Conservation (phyloP, 2,113 vertebrate species). For the Nipponia nippon region DNA sequence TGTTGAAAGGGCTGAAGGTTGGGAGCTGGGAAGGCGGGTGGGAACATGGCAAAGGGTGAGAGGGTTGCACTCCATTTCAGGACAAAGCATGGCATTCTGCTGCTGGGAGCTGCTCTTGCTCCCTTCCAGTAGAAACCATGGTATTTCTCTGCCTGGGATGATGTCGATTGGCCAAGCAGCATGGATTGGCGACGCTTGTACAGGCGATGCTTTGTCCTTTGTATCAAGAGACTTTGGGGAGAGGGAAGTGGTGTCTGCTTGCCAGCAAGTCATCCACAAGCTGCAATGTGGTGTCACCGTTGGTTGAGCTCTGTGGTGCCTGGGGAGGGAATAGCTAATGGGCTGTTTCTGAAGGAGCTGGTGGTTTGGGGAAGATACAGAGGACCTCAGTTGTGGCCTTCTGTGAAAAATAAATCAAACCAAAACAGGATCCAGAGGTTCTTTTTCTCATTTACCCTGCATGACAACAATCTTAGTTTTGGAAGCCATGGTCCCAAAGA, state of each 20-base stretch:
- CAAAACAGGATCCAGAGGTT: neutral
- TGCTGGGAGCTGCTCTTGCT: neutral
- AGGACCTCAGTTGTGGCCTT: neutral
- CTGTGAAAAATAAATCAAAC: neutral
- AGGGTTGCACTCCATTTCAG: neutral
- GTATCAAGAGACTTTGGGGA: neutral
- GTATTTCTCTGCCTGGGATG: slow-evolving; percentile 1
- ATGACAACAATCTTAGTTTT: neutral
- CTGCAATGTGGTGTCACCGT: neutral
- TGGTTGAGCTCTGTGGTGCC: neutral
- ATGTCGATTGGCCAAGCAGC: neutral
- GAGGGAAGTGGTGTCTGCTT: neutral
- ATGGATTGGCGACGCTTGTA: neutral
- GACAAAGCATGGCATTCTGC: slow-evolving; percentile 59
- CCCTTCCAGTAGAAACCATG: neutral
- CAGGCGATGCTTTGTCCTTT: slow-evolving; percentile 26
- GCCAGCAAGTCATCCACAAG: neutral
- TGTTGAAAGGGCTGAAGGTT: slow-evolving; percentile 29
- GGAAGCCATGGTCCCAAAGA: neutral
- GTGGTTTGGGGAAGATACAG: neutral
- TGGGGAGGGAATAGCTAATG: neutral
- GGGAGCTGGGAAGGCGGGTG: slow-evolving; percentile 2
- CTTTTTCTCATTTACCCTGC: neutral
- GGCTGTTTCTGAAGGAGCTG: neutral
- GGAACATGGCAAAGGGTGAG: slow-evolving; percentile 20